Base-by-base conservation (phyloP, 1,140 invertebrate species). In the Anadara kagoshimensis region DNA sequence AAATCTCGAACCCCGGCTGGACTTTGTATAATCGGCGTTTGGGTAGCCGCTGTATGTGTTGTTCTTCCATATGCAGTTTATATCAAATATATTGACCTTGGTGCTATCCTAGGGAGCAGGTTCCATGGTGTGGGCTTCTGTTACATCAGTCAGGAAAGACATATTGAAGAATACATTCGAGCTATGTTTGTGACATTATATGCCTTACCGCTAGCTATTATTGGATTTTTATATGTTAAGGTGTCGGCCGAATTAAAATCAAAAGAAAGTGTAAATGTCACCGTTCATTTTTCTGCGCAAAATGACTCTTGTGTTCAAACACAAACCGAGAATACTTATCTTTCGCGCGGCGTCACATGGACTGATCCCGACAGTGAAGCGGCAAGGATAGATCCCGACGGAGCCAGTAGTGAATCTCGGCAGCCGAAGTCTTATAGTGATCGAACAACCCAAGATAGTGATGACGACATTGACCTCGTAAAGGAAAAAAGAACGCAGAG, bases 41-140 rank as follows among this genome's bases (percentile, higher is more conserved):
- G 93, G 93, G 91, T 94, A 8, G 91, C 91, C 26, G 92, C 93
- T 18, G 90, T 93, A 69, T 93, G 93, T 80, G 91, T 94, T 29
- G 93, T 93, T 1, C 86, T 94, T 69, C 94, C 94, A 1, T 93
- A 93, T 88, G 93, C 93, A 45, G 93, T 94, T 43, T 94, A 94
- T 82, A 93, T 92, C 54, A 92, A 92, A 69, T 93, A 93, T 81
- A 90, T 94, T 36, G 92, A 94, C 84, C 85, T 94, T 63, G 92
- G 91, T 85, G 91, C 93, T 82, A 81, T 83, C 36, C 79, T 89
- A n/a, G 85, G 83, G 44, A 49, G 61, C n/a, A 56, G 78, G n/a
- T 86, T 87, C 69, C 61, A 78, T 4, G 83, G 83, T 7, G 84
- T 86, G 1, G 89, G 87, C 8, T 83, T 90, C 26, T 90, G 89